Evolutionary conservation across 2,113 vertebrate species (phyloP).

Genomic region (Actinemys pallida): DNA sequence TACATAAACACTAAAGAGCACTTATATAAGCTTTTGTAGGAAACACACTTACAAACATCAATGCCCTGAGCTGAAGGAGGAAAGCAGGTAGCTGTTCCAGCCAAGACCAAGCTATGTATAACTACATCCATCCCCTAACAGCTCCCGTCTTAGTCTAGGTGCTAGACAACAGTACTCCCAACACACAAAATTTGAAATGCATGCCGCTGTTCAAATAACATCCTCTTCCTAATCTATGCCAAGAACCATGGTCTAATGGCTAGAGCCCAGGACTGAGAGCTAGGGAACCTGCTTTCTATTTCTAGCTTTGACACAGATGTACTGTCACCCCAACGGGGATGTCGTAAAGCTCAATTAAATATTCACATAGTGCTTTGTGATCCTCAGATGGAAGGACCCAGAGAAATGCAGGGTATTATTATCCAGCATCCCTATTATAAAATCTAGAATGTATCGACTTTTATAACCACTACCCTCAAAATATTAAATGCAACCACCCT

Average conservation of each 20-base stretch:
- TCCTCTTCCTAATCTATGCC: neutral
- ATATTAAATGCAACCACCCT: neutral
- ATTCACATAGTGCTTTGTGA: neutral
- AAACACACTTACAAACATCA: slow-evolving; percentile 42
- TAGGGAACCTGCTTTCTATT: neutral
- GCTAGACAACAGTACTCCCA: neutral
- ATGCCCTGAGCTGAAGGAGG: neutral
- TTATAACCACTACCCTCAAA: neutral
- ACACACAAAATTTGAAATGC: neutral
- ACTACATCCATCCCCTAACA: neutral
- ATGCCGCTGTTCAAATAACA: neutral
- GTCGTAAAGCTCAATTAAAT: neutral
- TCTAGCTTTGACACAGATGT: neutral
- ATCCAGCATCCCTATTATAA: neutral
- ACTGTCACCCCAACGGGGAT: neutral
- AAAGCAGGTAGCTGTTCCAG: neutral
- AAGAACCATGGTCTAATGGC: neutral
- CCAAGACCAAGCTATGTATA: neutral
- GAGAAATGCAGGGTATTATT: neutral
- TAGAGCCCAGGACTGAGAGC: neutral
- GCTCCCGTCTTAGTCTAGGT: neutral
- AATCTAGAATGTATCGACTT: neutral
- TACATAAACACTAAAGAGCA: slow-evolving; percentile 76
- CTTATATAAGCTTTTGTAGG: slow-evolving; percentile 72
- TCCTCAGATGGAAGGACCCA: neutral